These are phyloP conservation scores for Pelosia muscerda DNA, from an alignment of 2,888 invertebrate species.

Conservation along the genomic window DNA sequence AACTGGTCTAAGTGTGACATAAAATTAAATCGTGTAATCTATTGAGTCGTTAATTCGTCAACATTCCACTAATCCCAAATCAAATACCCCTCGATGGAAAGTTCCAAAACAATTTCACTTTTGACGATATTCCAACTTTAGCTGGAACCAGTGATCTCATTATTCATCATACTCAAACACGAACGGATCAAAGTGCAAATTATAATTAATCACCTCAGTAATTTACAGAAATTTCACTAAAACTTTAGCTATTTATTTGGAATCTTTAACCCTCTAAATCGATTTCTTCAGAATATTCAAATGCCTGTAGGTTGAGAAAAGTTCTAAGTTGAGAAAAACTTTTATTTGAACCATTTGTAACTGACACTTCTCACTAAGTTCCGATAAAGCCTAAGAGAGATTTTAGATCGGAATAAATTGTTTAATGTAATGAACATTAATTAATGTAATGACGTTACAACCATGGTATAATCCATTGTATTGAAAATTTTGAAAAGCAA, in stretches of 20 bases:
- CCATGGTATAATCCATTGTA: too few relatives aligned
- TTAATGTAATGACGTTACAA: too few relatives aligned
- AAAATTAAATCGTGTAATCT: background rate
- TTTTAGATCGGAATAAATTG: too few relatives aligned
- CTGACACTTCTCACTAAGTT: background rate
- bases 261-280: background rate
- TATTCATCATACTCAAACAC: background rate
- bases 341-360: background rate
- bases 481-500: too few relatives aligned
- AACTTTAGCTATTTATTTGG: conserved; percentile 8
- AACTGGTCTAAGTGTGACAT: too few relatives aligned
- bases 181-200: background rate
- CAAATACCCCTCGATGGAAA: background rate
- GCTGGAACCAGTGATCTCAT: background rate
- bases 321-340: background rate
- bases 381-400: background rate
- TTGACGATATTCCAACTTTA: background rate
- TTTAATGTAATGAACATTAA: too few relatives aligned
- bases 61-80: background rate
- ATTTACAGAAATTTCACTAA: conserved; percentile 13
- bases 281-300: background rate
- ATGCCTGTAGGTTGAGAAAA: background rate
- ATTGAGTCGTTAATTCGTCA: background rate
- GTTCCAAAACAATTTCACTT: conserved; percentile 2
- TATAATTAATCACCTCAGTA: background rate